These are phyloP conservation scores for Leptinotarsa haldemani DNA, from an alignment of 2,888 invertebrate species.

Conservation along the genomic window DNA sequence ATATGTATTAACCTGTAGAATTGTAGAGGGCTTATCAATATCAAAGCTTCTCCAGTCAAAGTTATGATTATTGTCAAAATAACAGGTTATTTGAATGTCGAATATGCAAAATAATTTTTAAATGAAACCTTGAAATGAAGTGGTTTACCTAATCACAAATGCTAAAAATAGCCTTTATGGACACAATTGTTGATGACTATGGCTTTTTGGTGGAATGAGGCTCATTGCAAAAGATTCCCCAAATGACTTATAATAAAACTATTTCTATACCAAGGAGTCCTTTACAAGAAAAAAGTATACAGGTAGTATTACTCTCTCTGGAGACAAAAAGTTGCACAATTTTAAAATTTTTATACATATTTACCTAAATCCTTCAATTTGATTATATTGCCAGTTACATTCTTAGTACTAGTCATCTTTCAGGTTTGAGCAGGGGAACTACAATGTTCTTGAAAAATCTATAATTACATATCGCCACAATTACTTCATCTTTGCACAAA, in stretches of 20 bases:
- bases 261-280: too few species aligned
- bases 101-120: too few species aligned
- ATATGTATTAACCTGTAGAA: neutral
- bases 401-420: constrained; percentile 23
- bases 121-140: too few species aligned
- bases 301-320: too few species aligned
- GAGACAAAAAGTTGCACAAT: too few species aligned
- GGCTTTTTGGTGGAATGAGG: too few species aligned
- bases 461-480: constrained; percentile 10
- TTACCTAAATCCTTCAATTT: constrained; percentile 44
- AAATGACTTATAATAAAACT: too few species aligned
- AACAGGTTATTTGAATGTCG: neutral
- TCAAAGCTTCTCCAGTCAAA: neutral
- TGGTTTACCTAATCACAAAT: too few species aligned
- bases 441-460: constrained; percentile 15
- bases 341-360: neutral
- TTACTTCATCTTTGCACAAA: neutral
- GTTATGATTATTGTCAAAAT: neutral
- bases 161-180: too few species aligned
- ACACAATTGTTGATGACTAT: too few species aligned
- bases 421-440: neutral
- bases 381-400: constrained; percentile 44
- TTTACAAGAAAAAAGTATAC: too few species aligned
- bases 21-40: neutral
- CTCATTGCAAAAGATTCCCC: too few species aligned